Percentiles rank a stretch among this genome's conserved stretches.
phyloP scores from a whole-genome alignment of 2,797 vertebrate species.

The Orientallactaga sibirica region DNA sequence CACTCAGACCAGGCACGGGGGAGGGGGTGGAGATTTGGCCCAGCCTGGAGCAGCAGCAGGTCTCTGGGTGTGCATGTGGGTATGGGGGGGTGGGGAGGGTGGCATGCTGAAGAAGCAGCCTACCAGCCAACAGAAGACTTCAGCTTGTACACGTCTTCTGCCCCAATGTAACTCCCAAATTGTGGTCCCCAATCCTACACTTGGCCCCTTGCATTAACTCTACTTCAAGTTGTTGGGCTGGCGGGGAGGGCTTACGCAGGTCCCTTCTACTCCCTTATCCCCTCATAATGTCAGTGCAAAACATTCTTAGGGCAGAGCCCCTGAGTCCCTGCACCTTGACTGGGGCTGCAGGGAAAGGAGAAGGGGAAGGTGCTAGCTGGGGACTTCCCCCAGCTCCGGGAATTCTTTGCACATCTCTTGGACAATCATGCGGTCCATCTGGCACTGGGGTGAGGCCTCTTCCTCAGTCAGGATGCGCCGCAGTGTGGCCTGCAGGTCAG shows the following conservation, averaged over 20 bases:
- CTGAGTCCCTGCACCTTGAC: background rate
- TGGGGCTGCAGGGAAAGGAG: slow-evolving; percentile 57
- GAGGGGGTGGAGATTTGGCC: background rate
- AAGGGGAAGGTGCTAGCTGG: slow-evolving; percentile 84
- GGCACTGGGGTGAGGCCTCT: slow-evolving; percentile 92
- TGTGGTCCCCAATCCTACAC: slow-evolving; percentile 69
- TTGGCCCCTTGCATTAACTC: slow-evolving; percentile 59
- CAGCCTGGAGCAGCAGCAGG: slow-evolving; percentile 64
- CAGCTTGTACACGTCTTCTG: slow-evolving; percentile 15
- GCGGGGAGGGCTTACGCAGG: slow-evolving; percentile 28
- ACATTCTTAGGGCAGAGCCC: slow-evolving; percentile 67
- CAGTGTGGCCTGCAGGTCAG: slow-evolving; percentile 94
- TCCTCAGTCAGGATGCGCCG: slow-evolving; percentile 96
- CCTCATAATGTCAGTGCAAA: background rate
- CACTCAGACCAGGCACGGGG: background rate
- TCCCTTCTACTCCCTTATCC: slow-evolving; percentile 24
- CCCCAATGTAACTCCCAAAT: slow-evolving; percentile 55
- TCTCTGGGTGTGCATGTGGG: slow-evolving; percentile 30
- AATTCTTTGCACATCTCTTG: slow-evolving; percentile 97
- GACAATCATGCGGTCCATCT: slow-evolving; percentile 98
- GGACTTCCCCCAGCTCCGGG: slow-evolving; percentile 90
- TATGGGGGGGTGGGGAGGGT: background rate
- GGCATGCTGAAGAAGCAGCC: slow-evolving; percentile 78
- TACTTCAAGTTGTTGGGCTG: background rate
- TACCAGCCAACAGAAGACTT: slow-evolving; percentile 49